Base-by-base conservation (phyloP, 1,140 invertebrate species). In the Leptinotarsa lineolata region DNA sequence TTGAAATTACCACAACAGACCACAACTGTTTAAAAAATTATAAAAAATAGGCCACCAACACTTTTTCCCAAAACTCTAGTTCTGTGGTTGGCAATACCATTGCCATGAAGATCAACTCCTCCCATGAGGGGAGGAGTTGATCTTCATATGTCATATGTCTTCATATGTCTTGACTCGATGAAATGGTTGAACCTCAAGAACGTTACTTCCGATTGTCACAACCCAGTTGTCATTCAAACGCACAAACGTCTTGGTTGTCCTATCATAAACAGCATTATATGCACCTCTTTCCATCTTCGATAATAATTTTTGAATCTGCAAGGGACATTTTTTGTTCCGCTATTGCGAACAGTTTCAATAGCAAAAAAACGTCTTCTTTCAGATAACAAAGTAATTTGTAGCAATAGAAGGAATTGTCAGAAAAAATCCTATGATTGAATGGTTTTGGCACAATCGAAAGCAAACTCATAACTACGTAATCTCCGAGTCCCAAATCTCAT, bases 91-190 rank as follows among this genome's bases (percentile, higher is more conserved):
- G 59, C 59, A 18, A 60, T 21, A 6, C 59, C 59, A 18, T 60
- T 16, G n/a, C 5, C 59, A 16, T 18, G 16, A n/a, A 60, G 59
- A 60, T 60, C 6, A 54, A 16, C 46, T 11, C 46, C 46, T n/a
- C n/a, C n/a, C n/a, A n/a, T n/a, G n/a, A 8, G 16, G 4, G 5
- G 5, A 60, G 5, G 4, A 60, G 59, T 18, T 21, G 59, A 60
- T 5, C 5, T 5, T 8, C 16, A 5, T 8, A 16, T 8, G 5
- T n/a, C n/a, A 5, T 60, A 4, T 18, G 4, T n/a, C n/a, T n/a
- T 60, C n/a, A 11, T 8, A 8, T n/a, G 6, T n/a, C n/a, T 80
- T 81, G 60, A 80, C 79, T 75, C 13, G 45, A 46, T 1, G 64
- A 15, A 1, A 79, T 67, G 0, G 82, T 78, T 12, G 76, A 20